A percentile compares a stretch with the other conserved stretches of the same genome.
phyloP scores from a whole-genome alignment of 2,888 invertebrate species.

The Cephus runcator region DNA sequence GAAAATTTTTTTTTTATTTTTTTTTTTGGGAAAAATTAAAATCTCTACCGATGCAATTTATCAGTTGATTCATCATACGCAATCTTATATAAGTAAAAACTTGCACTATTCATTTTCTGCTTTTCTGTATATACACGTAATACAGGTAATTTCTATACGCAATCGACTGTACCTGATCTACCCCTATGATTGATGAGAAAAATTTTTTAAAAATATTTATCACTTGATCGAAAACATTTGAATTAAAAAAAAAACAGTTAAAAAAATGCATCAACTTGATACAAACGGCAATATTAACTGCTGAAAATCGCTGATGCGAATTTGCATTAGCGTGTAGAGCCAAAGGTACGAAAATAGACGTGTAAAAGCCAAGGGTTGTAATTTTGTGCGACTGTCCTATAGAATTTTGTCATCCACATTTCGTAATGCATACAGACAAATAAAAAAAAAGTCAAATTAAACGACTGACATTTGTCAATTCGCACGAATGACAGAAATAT shows the following conservation, averaged over 20 bases:
- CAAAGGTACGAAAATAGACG: background rate
- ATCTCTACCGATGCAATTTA: too few relatives aligned
- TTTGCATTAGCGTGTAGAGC: background rate
- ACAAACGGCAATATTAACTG: too few relatives aligned
- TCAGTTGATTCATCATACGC: too few relatives aligned
- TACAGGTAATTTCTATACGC: too few relatives aligned
- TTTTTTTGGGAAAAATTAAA: background rate
- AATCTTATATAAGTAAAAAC: background rate
- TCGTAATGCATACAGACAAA: background rate
- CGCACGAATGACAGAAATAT: background rate
- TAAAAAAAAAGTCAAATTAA: background rate
- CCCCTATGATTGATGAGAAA: too few relatives aligned
- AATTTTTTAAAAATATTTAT: background rate
- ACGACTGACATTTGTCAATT: background rate
- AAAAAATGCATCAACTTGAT: background rate
- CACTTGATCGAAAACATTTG: background rate
- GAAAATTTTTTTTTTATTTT: too few relatives aligned
- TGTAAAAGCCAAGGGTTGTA: background rate
- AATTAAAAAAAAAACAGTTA: background rate
- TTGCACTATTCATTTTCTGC: too few relatives aligned
- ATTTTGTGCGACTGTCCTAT: background rate
- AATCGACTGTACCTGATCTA: too few relatives aligned
- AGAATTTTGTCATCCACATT: background rate
- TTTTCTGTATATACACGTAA: too few relatives aligned
- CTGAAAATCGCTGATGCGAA: background rate